Percentiles rank a stretch among this genome's conserved stretches.
Conservation (phyloP, 2,113 vertebrate genomes). For the Stegostoma tigrinum region DNA sequence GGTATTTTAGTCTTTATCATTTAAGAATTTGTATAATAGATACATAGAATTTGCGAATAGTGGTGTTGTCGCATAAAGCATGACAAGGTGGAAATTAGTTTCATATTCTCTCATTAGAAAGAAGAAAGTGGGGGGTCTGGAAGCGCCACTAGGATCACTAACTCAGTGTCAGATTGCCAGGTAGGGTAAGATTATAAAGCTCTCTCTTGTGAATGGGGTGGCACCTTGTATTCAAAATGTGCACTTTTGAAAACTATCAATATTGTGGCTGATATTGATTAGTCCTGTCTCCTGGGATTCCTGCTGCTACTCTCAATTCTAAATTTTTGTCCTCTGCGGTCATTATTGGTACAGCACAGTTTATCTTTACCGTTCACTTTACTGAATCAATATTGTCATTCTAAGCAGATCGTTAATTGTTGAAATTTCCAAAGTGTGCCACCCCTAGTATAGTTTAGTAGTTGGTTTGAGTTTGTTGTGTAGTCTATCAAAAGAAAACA, state of each 20-base stretch:
- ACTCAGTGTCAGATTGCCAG: conserved; percentile 35
- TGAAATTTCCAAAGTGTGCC: background rate
- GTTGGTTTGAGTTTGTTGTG: background rate
- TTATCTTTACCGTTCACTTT: background rate
- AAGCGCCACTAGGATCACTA: conserved; percentile 34
- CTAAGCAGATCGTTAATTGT: background rate
- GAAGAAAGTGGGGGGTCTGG: conserved; percentile 36
- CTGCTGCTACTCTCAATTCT: background rate
- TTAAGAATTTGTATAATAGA: conserved; percentile 3
- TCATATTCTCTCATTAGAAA: conserved; percentile 35
- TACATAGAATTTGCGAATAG: background rate
- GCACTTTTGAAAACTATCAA: background rate
- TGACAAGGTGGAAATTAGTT: conserved; percentile 22
- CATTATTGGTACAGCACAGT: background rate
- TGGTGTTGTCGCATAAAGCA: background rate
- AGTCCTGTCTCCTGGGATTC: background rate
- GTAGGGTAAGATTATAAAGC: conserved; percentile 32
- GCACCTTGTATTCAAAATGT: conserved; percentile 24
- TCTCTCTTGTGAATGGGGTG: conserved; percentile 1
- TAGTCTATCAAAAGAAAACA: background rate
- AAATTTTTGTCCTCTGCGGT: background rate
- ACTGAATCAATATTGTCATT: background rate
- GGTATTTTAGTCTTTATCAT: background rate
- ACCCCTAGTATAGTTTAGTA: conserved; percentile 14
- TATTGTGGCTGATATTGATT: background rate